Evolutionary conservation across 2,113 vertebrate species (phyloP).

Genomic region (Bufo gargarizans): DNA sequence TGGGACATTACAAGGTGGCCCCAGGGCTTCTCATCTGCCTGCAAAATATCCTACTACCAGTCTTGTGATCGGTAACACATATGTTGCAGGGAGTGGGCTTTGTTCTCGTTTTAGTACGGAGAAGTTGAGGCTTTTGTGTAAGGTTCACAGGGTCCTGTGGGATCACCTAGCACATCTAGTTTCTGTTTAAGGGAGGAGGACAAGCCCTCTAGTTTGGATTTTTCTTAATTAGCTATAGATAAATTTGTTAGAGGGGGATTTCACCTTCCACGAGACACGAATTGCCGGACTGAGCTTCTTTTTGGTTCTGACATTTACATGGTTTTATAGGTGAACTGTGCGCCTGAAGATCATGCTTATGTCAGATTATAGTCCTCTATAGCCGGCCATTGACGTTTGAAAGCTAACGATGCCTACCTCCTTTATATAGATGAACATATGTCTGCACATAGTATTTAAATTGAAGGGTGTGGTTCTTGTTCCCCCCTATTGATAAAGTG

Average conservation of each 20-base stretch:
- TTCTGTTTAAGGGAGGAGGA: background rate
- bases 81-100: background rate
- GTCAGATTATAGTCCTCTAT: background rate
- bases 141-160: background rate
- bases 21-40: background rate
- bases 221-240: background rate
- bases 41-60: background rate
- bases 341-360: background rate
- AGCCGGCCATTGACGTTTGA: background rate
- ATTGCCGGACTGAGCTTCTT: background rate
- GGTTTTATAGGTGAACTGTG: too few species aligned
- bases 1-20: background rate
- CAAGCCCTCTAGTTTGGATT: background rate
- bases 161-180: background rate
- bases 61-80: background rate
- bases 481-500: too few species aligned
- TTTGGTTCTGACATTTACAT: background rate
- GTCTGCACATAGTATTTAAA: too few species aligned
- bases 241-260: conserved; percentile 2
- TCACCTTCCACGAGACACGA: background rate
- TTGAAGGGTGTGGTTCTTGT: background rate
- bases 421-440: too few species aligned
- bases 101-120: background rate
- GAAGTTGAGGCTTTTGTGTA: background rate
- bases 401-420: background rate